These are phyloP conservation scores for Drosophila pseudotakahashii DNA, from an alignment of 2,888 invertebrate genomes.

Conservation along the genomic window DNA sequence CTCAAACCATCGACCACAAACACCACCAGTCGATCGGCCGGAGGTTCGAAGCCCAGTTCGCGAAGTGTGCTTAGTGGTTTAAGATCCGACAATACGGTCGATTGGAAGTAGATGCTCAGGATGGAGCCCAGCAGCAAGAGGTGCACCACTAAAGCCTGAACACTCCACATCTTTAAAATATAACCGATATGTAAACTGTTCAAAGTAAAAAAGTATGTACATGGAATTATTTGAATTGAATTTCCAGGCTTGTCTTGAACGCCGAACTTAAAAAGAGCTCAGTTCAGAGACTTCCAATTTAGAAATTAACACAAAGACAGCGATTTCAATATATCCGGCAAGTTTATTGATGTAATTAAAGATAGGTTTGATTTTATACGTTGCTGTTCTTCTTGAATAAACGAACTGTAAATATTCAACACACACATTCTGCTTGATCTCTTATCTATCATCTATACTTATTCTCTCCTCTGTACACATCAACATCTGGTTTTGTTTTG, in stretches of 20 bases:
- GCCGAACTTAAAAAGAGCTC: no score
- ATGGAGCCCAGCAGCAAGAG: constrained; percentile 91
- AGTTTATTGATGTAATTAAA: constrained; percentile 75
- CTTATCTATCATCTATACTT: constrained; percentile 68
- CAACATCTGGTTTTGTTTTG: constrained; percentile 81
- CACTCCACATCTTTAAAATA: constrained; percentile 75
- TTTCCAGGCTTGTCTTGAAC: not conserved
- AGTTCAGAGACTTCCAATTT: not conserved
- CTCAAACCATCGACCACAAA: constrained; percentile 96
- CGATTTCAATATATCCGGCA: constrained; percentile 72
- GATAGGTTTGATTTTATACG: constrained; percentile 74
- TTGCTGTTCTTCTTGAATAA: constrained; percentile 69
- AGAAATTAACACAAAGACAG: not conserved
- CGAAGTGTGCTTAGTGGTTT: constrained; percentile 52
- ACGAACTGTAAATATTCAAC: constrained; percentile 81
- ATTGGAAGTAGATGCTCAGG: constrained; percentile 96
- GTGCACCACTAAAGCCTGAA: constrained; percentile 87
- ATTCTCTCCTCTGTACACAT: constrained; percentile 72
- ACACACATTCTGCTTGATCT: constrained; percentile 62
- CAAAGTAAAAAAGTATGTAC: not conserved
- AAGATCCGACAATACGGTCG: constrained; percentile 89
- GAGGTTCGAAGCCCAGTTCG: constrained; percentile 47
- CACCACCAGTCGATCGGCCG: constrained; percentile 92
- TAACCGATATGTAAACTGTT: not conserved
- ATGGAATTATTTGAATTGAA: not conserved